Evolutionary conservation across 2,113 vertebrate genomes (phyloP).

Genomic region (Peromyscus maniculatus): DNA sequence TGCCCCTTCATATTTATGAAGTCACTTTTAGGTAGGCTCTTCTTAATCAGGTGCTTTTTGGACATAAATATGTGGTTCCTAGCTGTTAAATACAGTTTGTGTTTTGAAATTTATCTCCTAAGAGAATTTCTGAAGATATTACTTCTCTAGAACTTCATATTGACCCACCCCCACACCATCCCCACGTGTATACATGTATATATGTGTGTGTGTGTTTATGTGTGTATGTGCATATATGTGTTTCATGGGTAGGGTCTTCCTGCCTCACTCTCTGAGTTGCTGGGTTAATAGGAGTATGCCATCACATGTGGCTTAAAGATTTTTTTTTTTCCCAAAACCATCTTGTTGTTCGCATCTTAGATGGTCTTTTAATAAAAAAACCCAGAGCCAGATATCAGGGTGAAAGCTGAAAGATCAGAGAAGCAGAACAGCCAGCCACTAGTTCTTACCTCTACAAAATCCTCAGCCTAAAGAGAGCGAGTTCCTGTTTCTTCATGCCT

Average conservation of each 20-base stretch:
- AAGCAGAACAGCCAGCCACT: too few species aligned
- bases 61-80: neutral
- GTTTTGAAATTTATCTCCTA: constrained; percentile 31
- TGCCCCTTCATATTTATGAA: neutral
- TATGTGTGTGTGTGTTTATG: neutral
- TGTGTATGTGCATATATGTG: neutral
- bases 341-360: too few species aligned
- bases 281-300: neutral
- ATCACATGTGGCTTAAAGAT: neutral
- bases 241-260: neutral
- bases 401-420: too few species aligned
- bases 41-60: neutral
- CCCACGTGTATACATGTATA: neutral
- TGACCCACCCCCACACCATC: neutral
- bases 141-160: constrained; percentile 6
- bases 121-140: constrained; percentile 53
- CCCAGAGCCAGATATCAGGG: too few species aligned
- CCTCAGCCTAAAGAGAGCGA: too few species aligned
- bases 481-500: too few species aligned
- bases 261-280: neutral
- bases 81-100: neutral
- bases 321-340: too few species aligned
- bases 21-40: neutral
- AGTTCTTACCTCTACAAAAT: too few species aligned
- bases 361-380: too few species aligned